phyloP scores from a whole-genome alignment of 1,140 invertebrate species.

The Phenacoccus solenopsis region DNA sequence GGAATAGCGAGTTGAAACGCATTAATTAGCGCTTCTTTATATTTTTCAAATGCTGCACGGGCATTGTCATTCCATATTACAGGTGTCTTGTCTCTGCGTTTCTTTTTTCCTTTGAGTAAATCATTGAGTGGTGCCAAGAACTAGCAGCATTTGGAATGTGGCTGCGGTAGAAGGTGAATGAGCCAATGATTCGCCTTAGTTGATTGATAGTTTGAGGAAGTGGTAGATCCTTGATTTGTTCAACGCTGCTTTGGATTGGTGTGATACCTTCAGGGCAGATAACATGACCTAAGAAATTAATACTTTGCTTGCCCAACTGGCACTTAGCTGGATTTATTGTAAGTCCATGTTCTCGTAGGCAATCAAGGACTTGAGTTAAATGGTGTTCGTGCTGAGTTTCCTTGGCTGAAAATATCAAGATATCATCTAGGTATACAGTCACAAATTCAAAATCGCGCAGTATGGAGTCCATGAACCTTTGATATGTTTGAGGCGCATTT shows the following conservation, averaged over 20 bases:
- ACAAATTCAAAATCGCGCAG: not conserved
- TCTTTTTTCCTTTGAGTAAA: constrained; percentile 24
- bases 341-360: constrained; percentile 24
- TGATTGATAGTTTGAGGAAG: constrained; percentile 28
- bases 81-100: constrained; percentile 26
- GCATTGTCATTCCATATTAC: constrained; percentile 31
- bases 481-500: constrained; percentile 35
- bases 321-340: constrained; percentile 26
- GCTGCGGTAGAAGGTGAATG: constrained; percentile 32
- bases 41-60: constrained; percentile 25
- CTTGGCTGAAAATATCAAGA: constrained; percentile 20
- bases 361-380: constrained; percentile 26
- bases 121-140: constrained; percentile 29
- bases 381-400: constrained; percentile 20
- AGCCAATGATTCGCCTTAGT: constrained; percentile 31
- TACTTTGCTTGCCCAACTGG: constrained; percentile 29
- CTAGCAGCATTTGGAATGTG: constrained; percentile 30
- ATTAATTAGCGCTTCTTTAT: constrained; percentile 9
- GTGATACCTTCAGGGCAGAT: constrained; percentile 29
- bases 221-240: constrained; percentile 28
- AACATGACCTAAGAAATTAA: constrained; percentile 31
- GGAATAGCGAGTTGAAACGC: not conserved
- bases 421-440: constrained; percentile 22
- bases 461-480: constrained; percentile 16
- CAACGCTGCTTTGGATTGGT: constrained; percentile 29